A percentile compares a stretch with the other conserved stretches of the same genome.
These are phyloP conservation scores for Sparus aurata DNA, from an alignment of 2,797 vertebrate genomes.

Conservation along the genomic window DNA sequence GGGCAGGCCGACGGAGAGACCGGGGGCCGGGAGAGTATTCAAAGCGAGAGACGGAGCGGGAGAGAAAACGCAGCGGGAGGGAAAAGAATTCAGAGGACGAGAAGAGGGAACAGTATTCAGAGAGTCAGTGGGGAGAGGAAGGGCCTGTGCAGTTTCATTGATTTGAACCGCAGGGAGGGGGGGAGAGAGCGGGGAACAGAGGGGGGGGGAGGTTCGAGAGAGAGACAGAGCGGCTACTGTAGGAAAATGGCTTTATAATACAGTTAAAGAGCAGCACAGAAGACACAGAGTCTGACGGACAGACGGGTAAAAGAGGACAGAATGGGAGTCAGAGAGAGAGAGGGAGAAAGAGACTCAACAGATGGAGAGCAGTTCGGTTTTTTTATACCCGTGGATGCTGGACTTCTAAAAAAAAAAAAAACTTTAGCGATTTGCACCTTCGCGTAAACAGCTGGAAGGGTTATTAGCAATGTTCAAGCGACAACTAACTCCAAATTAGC, in stretches of 20 bases:
- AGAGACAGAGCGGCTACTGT: conserved; percentile 82
- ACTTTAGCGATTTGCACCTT: not conserved
- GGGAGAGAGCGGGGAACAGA: conserved; percentile 33
- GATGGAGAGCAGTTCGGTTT: conserved; percentile 27
- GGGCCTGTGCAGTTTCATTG: conserved; percentile 74
- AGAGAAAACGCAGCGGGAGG: conserved; percentile 62
- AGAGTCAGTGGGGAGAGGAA: conserved; percentile 67
- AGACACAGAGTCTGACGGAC: conserved; percentile 59
- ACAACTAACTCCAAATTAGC: conserved; percentile 5
- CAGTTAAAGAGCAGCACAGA: conserved; percentile 71
- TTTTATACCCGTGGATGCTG: conserved; percentile 25
- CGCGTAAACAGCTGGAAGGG: conserved; percentile 15
- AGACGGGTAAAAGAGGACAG: conserved; percentile 34
- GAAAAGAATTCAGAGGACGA: conserved; percentile 21
- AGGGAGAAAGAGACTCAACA: conserved; percentile 21
- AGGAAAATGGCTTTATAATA: conserved; percentile 77
- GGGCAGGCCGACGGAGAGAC: conserved; percentile 26
- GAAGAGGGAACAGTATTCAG: conserved; percentile 63
- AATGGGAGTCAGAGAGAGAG: conserved; percentile 18
- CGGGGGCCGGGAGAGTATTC: conserved; percentile 48
- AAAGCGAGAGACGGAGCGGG: conserved; percentile 53
- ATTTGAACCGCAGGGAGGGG: conserved; percentile 71
- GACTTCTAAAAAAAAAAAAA: conserved; percentile 17
- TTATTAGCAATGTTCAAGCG: conserved; percentile 14
- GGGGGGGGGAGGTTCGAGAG: conserved; percentile 42